These are phyloP conservation scores for Zaprionus taronus DNA, from an alignment of 1,140 invertebrate genomes.

Conservation along the genomic window DNA sequence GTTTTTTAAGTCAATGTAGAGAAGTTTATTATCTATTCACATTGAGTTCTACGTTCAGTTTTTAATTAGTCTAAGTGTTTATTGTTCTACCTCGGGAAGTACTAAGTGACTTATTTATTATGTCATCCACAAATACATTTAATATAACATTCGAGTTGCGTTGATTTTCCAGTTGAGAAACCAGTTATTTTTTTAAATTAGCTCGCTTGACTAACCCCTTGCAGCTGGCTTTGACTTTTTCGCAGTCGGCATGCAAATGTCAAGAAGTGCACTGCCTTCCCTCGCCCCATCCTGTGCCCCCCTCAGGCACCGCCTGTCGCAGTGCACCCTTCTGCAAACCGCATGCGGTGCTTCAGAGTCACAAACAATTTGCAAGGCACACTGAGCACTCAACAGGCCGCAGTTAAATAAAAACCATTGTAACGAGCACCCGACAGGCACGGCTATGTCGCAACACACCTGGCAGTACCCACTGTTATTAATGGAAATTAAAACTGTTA, in stretches of 20 bases:
- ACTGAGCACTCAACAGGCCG: slow-evolving; percentile 71
- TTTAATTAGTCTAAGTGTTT: background rate
- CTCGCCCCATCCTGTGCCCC: no score
- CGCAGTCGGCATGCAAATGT: slow-evolving; percentile 55
- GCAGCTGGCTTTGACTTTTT: slow-evolving; percentile 47
- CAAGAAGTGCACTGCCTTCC: slow-evolving; percentile 28
- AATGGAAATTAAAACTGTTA: slow-evolving; percentile 43
- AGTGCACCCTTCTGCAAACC: slow-evolving; percentile 18
- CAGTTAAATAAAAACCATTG: slow-evolving; percentile 67
- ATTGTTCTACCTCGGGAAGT: background rate
- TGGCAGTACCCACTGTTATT: slow-evolving; percentile 34
- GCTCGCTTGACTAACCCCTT: slow-evolving; percentile 47
- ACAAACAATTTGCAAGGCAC: slow-evolving; percentile 71
- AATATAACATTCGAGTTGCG: slow-evolving; percentile 29
- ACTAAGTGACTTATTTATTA: background rate
- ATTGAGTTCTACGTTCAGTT: background rate
- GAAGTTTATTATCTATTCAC: background rate
- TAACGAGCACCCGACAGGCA: slow-evolving; percentile 33
- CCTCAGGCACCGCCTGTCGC: background rate
- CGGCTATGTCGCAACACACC: background rate
- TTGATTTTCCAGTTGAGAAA: slow-evolving; percentile 25
- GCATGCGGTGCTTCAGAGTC: slow-evolving; percentile 64
- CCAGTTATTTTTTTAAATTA: slow-evolving; percentile 42
- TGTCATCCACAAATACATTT: background rate
- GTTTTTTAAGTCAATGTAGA: background rate